phyloP scores from a whole-genome alignment of 2,888 invertebrate genomes.

The Polydrusus cervinus region DNA sequence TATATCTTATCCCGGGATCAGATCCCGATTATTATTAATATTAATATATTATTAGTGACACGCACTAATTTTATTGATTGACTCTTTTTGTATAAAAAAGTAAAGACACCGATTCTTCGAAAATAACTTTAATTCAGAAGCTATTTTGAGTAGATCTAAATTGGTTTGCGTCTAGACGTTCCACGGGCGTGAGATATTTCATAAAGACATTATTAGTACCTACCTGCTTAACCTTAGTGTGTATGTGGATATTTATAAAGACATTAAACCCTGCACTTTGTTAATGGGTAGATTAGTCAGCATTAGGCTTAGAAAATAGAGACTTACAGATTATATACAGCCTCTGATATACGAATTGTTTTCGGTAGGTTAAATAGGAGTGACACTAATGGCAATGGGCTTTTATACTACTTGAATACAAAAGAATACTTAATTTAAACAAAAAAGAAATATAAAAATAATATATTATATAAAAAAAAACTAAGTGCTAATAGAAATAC shows the following conservation, averaged over 20 bases:
- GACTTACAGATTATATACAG: neutral
- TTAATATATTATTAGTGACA: too few relatives aligned
- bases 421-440: too few relatives aligned
- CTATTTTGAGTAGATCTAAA: slow-evolving; percentile 24
- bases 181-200: slow-evolving; percentile 1
- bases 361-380: too few relatives aligned
- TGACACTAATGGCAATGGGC: too few relatives aligned
- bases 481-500: too few relatives aligned
- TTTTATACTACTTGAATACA: too few relatives aligned
- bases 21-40: too few relatives aligned
- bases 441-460: too few relatives aligned
- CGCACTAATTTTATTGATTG: too few relatives aligned
- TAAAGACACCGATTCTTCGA: neutral
- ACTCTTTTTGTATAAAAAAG: too few relatives aligned
- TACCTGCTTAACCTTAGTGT: slow-evolving; percentile 27
- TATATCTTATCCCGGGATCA: too few relatives aligned
- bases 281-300: slow-evolving; percentile 25
- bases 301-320: neutral
- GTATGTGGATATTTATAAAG: slow-evolving; percentile 19
- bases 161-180: slow-evolving; percentile 16
- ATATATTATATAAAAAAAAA: too few relatives aligned
- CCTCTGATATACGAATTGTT: neutral
- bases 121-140: slow-evolving; percentile 24
- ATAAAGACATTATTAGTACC: slow-evolving; percentile 26
- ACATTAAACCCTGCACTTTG: slow-evolving; percentile 26